These are phyloP conservation scores for Anticlea derivata DNA, from an alignment of 2,888 invertebrate genomes.

Conservation along the genomic window DNA sequence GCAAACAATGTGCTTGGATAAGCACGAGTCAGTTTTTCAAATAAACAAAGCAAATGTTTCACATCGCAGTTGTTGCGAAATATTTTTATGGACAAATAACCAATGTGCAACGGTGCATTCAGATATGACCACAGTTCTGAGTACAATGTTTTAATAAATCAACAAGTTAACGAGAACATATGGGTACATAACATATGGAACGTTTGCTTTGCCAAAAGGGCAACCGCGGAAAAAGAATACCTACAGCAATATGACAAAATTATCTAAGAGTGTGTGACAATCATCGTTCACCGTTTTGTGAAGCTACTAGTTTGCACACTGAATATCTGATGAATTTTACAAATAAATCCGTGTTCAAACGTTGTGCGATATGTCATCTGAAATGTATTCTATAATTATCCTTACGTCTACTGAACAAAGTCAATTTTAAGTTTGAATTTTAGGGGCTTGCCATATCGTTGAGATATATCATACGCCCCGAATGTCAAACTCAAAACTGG, in stretches of 20 bases:
- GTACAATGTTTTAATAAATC: slow-evolving; percentile 69
- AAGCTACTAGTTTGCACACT: no score
- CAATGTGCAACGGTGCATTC: slow-evolving; percentile 57
- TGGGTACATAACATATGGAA: no score
- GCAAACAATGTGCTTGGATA: slow-evolving; percentile 22
- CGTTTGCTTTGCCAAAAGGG: slow-evolving; percentile 67
- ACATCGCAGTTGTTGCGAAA: slow-evolving; percentile 29
- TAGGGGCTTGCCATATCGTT: no score
- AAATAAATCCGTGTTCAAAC: no score
- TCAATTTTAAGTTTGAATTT: no score
- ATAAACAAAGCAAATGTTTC: slow-evolving; percentile 27
- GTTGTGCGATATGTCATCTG: no score
- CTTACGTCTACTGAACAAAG: no score
- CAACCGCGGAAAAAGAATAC: slow-evolving; percentile 44
- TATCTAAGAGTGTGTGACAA: neutral
- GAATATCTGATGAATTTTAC: no score
- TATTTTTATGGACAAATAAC: slow-evolving; percentile 34
- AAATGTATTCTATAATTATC: no score
- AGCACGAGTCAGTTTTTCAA: slow-evolving; percentile 26
- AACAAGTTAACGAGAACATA: slow-evolving; percentile 53
- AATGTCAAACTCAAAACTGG: no score
- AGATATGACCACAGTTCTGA: slow-evolving; percentile 54
- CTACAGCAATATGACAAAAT: no score
- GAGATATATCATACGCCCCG: no score
- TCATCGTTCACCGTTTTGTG: neutral